Base-by-base conservation (phyloP, 1,140 invertebrate genomes). In the Brachionus koreanus region DNA sequence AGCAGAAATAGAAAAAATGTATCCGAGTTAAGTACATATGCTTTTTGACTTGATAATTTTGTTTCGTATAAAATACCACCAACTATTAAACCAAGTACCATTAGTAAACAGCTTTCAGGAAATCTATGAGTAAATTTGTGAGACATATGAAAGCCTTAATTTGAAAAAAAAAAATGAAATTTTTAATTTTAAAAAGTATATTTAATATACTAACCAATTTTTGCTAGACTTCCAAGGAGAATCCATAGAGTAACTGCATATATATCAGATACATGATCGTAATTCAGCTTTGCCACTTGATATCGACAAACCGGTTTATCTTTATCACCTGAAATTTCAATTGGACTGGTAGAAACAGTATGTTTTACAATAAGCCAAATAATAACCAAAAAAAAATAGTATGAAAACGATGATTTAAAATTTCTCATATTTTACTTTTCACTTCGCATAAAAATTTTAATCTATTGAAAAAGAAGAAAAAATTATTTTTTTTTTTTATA, bases 81-180 rank as follows among this genome's bases (percentile, higher is more conserved):
- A 83, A 98, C 94, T 46, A 94, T 90, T 9, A 98, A 93, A 52
- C 97, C 97, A 49, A 99, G 93, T 33, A 96, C 92, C 86, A 99
- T 98, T 84, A 99, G 91, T 61, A 98, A 91, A 88, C 96, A 98
- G 9, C 95, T 97, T 89, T 99, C 97, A 0, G 90, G 90, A 83
- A 91, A 86, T 23, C 87, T 85, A 37, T 82, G 25, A 1, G 82
- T 82, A 19, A 82, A 2, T 49, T 39, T 33, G 61, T 82, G 65
- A 16, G 65, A 72, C 39, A 82, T 69, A n/a, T 82, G 82, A 82
- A 82, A 82, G 9, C 75, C 75, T 77, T 49, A 5, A 16, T 12
- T 5, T 7, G 13, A 10, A 39, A 39, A 49, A 43, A 49, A 33
- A 5, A 10, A 46, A 9, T 25, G 0, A 23, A n/a, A n/a, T n/a